A percentile compares a stretch with the other conserved stretches of the same genome.
These are phyloP conservation scores for Strigamia transsilvanica DNA, from an alignment of 2,888 invertebrate species.

Conservation along the genomic window DNA sequence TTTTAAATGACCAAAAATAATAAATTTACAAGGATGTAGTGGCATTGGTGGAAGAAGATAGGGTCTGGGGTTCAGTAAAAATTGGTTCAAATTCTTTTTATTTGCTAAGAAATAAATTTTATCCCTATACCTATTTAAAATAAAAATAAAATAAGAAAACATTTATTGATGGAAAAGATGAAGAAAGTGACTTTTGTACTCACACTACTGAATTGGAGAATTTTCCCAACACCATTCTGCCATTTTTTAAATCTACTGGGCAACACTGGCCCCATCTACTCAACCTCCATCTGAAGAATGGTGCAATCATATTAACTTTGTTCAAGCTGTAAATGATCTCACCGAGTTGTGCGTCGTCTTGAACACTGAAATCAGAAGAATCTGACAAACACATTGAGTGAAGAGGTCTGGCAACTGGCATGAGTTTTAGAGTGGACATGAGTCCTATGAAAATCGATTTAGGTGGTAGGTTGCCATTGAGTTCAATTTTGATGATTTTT, in stretches of 20 bases:
- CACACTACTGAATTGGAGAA: neutral
- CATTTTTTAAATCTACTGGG: neutral
- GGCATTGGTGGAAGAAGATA: slow-evolving; percentile 7
- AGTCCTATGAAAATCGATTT: neutral
- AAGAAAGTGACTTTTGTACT: neutral
- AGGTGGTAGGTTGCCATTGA: neutral
- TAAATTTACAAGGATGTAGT: slow-evolving; percentile 17
- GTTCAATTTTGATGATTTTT: neutral
- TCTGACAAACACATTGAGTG: neutral
- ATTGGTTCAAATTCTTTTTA: neutral
- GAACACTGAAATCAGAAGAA: neutral
- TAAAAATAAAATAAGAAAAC: neutral
- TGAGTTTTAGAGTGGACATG: neutral
- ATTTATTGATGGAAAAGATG: neutral
- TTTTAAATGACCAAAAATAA: slow-evolving; percentile 10
- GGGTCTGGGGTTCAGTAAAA: neutral
- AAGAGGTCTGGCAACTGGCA: neutral
- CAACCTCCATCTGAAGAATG: neutral
- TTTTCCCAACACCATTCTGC: neutral
- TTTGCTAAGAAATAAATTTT: neutral
- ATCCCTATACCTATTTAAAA: neutral
- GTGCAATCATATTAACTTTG: neutral
- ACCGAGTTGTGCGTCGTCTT: neutral
- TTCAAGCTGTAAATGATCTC: neutral
- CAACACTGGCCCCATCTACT: neutral